phyloP scores from a whole-genome alignment of 2,888 invertebrate genomes.

The Cryptus viduatorius region DNA sequence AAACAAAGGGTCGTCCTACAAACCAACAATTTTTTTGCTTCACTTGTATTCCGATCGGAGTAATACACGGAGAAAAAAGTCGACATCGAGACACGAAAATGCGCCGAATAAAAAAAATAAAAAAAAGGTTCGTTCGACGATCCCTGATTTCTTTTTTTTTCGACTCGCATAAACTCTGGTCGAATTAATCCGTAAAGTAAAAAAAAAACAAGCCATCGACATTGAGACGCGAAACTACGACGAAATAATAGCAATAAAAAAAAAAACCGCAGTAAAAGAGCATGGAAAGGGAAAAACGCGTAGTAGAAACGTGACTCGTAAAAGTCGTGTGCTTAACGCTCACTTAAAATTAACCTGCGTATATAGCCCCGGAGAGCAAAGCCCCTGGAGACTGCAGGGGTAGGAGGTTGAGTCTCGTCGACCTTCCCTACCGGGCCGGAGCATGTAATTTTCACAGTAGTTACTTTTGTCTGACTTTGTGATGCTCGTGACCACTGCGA shows the following conservation, averaged over 20 bases:
- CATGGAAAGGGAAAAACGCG: background rate
- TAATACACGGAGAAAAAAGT: no score
- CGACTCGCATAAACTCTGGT: background rate
- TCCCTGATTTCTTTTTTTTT: background rate
- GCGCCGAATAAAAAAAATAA: background rate
- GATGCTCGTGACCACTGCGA: slow-evolving; percentile 60
- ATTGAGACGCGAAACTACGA: background rate
- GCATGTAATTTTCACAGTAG: slow-evolving; percentile 65
- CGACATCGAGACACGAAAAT: no score
- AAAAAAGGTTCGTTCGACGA: background rate
- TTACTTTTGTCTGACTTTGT: slow-evolving; percentile 66
- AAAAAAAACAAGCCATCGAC: background rate
- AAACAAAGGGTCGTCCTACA: no score
- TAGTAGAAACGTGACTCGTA: slow-evolving; percentile 47
- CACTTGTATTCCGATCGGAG: no score
- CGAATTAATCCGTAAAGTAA: background rate
- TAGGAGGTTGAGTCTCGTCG: slow-evolving; percentile 35
- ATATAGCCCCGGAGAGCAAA: slow-evolving; percentile 40
- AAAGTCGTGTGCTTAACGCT: slow-evolving; percentile 55
- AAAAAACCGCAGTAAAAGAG: background rate
- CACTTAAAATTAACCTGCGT: slow-evolving; percentile 58
- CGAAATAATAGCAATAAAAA: background rate
- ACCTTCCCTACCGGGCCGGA: background rate
- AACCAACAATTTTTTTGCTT: no score
- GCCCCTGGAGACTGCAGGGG: slow-evolving; percentile 38